Percentiles rank a stretch among this genome's conserved stretches.
Conservation (phyloP, 2,888 invertebrate species). For the Agriopis leucophaearia region DNA sequence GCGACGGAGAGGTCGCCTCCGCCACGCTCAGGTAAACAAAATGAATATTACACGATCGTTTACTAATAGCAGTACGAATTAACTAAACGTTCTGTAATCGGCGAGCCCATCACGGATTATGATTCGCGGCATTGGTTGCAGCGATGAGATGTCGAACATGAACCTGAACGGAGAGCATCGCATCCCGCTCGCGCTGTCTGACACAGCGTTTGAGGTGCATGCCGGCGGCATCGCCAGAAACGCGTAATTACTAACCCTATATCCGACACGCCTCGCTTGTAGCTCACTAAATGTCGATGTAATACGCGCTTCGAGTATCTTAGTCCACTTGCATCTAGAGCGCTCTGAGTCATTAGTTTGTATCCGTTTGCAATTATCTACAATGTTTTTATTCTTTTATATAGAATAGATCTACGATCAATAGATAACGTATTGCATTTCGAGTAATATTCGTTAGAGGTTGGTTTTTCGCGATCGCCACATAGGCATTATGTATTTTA, state of each 20-base stretch:
- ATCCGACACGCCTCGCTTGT: slow-evolving; percentile 62
- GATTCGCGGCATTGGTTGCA: slow-evolving; percentile 64
- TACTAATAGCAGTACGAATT: slow-evolving; percentile 4
- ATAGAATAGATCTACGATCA: too few relatives aligned
- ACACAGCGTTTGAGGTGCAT: slow-evolving; percentile 84
- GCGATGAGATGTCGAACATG: slow-evolving; percentile 84
- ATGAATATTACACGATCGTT: slow-evolving; percentile 41
- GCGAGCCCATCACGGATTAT: neutral
- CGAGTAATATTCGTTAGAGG: slow-evolving; percentile 12
- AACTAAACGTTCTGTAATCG: neutral
- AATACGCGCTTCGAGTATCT: slow-evolving; percentile 18
- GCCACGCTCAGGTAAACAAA: slow-evolving; percentile 84
- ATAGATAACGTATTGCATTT: slow-evolving; percentile 4
- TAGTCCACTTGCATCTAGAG: slow-evolving; percentile 36
- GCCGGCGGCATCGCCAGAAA: slow-evolving; percentile 76
- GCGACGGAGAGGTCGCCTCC: slow-evolving; percentile 95
- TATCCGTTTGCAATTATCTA: slow-evolving; percentile 32
- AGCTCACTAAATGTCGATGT: slow-evolving; percentile 43
- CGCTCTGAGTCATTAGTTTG: slow-evolving; percentile 18
- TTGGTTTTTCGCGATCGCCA: neutral
- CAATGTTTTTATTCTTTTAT: too few relatives aligned
- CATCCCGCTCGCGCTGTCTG: slow-evolving; percentile 83
- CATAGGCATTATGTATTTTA: slow-evolving; percentile 7
- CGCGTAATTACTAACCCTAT: slow-evolving; percentile 70
- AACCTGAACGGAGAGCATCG: slow-evolving; percentile 82